phyloP scores from a whole-genome alignment of 30 jellyfish, hydroid and myxozoan species.

The Aurelia aurita region DNA sequence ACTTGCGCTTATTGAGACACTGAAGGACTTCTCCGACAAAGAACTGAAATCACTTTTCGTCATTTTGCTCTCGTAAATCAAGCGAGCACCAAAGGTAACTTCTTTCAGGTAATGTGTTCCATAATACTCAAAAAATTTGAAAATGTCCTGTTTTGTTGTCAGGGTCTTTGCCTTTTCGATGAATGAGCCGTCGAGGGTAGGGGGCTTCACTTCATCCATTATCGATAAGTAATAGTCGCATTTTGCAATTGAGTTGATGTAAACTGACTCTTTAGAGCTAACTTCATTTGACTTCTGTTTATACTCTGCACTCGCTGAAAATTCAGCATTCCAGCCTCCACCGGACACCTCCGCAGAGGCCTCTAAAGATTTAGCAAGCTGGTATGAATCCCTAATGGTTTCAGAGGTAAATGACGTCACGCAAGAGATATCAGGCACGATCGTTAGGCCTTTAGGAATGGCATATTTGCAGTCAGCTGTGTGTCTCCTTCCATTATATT shows the following conservation, averaged over 20 bases:
- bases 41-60: slow-evolving; percentile 20
- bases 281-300: slow-evolving; percentile 44
- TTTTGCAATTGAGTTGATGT: slow-evolving; percentile 54
- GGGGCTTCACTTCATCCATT: slow-evolving; percentile 67
- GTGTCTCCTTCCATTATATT: slow-evolving; percentile 26
- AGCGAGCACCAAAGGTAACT: slow-evolving; percentile 67
- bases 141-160: slow-evolving; percentile 26
- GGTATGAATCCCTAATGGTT: slow-evolving; percentile 38
- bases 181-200: slow-evolving; percentile 35
- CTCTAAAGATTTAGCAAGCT: slow-evolving; percentile 40
- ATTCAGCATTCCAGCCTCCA: slow-evolving; percentile 71
- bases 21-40: not conserved
- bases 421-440: slow-evolving; percentile 77
- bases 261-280: slow-evolving; percentile 52
- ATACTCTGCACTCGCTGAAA: slow-evolving; percentile 69
- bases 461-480: slow-evolving; percentile 69
- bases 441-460: slow-evolving; percentile 61
- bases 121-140: slow-evolving; percentile 45
- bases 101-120: slow-evolving; percentile 66
- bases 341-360: slow-evolving; percentile 65
- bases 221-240: slow-evolving; percentile 66
- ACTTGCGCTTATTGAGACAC: slow-evolving; percentile 60
- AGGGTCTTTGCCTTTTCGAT: slow-evolving; percentile 24
- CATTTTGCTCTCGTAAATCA: slow-evolving; percentile 69
- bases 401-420: slow-evolving; percentile 72